Conservation (phyloP, 2,797 vertebrate species). For the Cryptoprocta ferox region DNA sequence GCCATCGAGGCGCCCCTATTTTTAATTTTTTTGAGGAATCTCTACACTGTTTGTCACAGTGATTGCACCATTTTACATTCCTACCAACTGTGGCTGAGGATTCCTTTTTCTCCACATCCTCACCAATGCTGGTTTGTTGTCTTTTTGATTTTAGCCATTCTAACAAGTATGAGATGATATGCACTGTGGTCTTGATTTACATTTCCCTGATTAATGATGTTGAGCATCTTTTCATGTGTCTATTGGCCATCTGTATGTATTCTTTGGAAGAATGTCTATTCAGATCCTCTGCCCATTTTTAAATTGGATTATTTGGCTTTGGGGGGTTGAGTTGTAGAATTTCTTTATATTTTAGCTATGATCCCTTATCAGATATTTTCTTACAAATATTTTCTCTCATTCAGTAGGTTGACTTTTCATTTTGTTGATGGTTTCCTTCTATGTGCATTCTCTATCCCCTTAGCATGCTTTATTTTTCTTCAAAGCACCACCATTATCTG, state of each 20-base stretch:
- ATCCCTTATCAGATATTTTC: not conserved
- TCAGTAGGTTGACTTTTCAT: not conserved
- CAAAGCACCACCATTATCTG: not conserved
- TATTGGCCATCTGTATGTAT: not conserved
- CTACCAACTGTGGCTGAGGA: not conserved
- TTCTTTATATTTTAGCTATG: not conserved
- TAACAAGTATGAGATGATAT: not conserved
- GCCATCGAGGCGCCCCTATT: no score
- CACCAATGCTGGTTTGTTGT: not conserved
- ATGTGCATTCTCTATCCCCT: not conserved
- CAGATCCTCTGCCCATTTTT: not conserved
- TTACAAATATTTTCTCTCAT: not conserved
- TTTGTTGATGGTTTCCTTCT: not conserved
- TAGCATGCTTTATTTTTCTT: conserved; percentile 1
- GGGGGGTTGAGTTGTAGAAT: not conserved
- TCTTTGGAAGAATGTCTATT: not conserved
- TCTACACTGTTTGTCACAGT: not conserved
- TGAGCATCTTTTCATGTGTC: not conserved
- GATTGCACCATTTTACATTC: not conserved
- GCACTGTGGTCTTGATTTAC: not conserved
- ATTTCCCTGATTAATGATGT: not conserved
- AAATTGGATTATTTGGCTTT: not conserved
- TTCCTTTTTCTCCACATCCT: not conserved
- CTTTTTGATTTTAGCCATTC: not conserved
- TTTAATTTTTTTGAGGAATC: not conserved